Evolutionary conservation across 1,140 invertebrate genomes (phyloP).

Genomic region (Chrysoperla carnea): DNA sequence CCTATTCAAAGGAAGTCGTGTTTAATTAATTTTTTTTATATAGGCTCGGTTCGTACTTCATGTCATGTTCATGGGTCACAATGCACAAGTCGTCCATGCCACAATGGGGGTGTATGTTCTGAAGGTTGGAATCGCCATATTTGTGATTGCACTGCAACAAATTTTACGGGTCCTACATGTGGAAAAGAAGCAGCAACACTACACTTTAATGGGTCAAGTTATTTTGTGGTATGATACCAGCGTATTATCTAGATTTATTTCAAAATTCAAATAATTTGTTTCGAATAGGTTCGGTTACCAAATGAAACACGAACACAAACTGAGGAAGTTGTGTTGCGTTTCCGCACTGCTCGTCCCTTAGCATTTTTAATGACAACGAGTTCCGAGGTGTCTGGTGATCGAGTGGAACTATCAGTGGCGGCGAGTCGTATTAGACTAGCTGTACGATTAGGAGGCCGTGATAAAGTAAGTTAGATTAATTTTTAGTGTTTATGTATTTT

Average conservation of each 20-base stretch:
- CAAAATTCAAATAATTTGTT: not conserved
- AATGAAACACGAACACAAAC: conserved; percentile 72
- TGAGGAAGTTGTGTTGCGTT: conserved; percentile 77
- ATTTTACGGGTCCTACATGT: conserved; percentile 82
- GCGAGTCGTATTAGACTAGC: conserved; percentile 62
- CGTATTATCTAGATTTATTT: not conserved
- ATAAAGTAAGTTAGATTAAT: conserved; percentile 54
- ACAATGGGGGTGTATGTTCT: conserved; percentile 74
- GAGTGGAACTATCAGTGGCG: conserved; percentile 66
- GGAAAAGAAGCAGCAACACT: conserved; percentile 78
- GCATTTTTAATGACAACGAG: conserved; percentile 58
- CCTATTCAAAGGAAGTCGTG: no score
- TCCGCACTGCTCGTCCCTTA: conserved; percentile 61
- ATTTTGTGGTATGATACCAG: conserved; percentile 41
- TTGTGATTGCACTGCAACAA: conserved; percentile 85
- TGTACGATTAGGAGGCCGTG: conserved; percentile 64
- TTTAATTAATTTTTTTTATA: no score
- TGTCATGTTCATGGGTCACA: conserved; percentile 67
- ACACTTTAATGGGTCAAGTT: conserved; percentile 76
- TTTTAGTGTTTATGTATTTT: no score
- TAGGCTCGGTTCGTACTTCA: conserved; percentile 68
- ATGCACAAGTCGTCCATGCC: conserved; percentile 71
- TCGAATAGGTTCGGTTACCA: not conserved
- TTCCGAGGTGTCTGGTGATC: conserved; percentile 56
- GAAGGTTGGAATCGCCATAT: conserved; percentile 95